A percentile compares a stretch with the other conserved stretches of the same genome.
Conservation (phyloP, 1,140 invertebrate species). For the Leucophenga varia region DNA sequence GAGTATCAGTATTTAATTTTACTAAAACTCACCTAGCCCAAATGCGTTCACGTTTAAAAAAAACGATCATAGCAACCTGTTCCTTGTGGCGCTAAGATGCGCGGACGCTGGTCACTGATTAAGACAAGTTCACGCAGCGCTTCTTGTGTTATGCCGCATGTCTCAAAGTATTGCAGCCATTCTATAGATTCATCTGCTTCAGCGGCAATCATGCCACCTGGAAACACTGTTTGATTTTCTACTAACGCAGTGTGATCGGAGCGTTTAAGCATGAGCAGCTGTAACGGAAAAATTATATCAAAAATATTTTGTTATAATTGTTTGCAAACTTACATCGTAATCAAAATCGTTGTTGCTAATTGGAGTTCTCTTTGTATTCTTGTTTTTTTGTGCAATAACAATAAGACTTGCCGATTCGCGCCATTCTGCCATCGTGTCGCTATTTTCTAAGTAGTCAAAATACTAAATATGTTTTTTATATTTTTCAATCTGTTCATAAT, state of each 20-base stretch:
- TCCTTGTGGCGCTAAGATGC: constrained; percentile 32
- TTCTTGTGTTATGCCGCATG: constrained; percentile 31
- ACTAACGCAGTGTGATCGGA: constrained; percentile 27
- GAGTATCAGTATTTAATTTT: too few relatives aligned
- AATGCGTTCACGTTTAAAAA: constrained; percentile 31
- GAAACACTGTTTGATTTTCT: constrained; percentile 35
- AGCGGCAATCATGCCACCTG: constrained; percentile 30
- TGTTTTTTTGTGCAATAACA: constrained; percentile 22
- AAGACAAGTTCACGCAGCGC: constrained; percentile 28
- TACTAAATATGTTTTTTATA: too few relatives aligned
- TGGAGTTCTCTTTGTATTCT: too few relatives aligned
- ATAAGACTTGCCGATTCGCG: constrained; percentile 34
- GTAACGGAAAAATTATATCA: constrained; percentile 8
- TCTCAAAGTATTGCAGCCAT: constrained; percentile 34
- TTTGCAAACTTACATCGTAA: constrained; percentile 24
- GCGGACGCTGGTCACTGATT: constrained; percentile 22
- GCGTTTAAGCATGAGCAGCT: constrained; percentile 39
- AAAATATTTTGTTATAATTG: neutral
- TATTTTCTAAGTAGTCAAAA: too few relatives aligned
- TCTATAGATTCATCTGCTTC: constrained; percentile 29
- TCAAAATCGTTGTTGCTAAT: constrained; percentile 6
- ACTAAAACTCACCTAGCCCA: constrained; percentile 41
- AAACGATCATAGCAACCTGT: constrained; percentile 43
- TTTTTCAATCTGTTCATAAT: too few relatives aligned
- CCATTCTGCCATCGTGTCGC: too few relatives aligned